These are phyloP conservation scores for Coregonus sp. DNA, from an alignment of 2,797 vertebrate genomes.

Conservation along the genomic window DNA sequence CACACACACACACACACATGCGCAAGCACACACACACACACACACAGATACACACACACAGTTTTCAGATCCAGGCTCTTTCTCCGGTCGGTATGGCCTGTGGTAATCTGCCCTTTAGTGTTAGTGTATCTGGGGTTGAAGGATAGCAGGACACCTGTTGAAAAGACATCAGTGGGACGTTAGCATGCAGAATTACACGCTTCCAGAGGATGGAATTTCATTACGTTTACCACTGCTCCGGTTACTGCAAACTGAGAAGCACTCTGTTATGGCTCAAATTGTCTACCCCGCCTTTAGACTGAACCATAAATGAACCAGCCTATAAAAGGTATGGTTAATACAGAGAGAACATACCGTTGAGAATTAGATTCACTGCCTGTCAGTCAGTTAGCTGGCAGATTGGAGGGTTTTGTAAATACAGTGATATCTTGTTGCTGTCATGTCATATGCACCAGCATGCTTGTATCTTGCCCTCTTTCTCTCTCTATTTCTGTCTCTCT, in stretches of 20 bases:
- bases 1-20: neutral
- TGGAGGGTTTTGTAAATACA: neutral
- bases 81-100: neutral
- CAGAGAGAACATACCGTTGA: neutral
- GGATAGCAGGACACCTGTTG: constrained; percentile 48
- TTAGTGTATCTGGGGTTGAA: constrained; percentile 23
- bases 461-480: neutral
- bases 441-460: neutral
- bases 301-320: no score
- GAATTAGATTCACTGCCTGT: neutral
- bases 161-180: constrained; percentile 33
- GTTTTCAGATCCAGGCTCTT: neutral
- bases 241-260: constrained; percentile 28
- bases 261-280: neutral
- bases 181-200: neutral
- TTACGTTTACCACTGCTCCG: constrained; percentile 20
- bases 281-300: neutral
- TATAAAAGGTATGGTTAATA: neutral
- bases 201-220: constrained; percentile 24
- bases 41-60: neutral
- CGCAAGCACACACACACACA: neutral
- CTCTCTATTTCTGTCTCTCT: neutral
- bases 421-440: neutral
- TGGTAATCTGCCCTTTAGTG: constrained; percentile 8
- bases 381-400: neutral